Conservation (phyloP, 2,888 invertebrate genomes). For the Bombylius discolor region DNA sequence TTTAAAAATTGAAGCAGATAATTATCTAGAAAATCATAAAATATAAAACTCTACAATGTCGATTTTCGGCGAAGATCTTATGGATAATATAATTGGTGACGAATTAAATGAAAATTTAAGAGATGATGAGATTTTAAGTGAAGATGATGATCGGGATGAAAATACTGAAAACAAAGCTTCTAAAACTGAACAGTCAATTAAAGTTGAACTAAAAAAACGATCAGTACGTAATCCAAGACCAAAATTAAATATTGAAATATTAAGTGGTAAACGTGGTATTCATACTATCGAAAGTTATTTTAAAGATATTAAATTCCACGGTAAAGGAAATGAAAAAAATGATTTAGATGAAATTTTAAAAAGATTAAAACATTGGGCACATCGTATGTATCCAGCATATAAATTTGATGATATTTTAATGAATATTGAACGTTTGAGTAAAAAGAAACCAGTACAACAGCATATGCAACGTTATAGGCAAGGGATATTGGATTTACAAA, state of each 20-base stretch:
- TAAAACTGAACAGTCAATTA: constrained; percentile 20
- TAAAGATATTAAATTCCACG: constrained; percentile 64
- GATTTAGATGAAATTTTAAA: constrained; percentile 72
- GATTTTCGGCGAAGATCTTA: constrained; percentile 13
- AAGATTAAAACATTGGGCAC: constrained; percentile 85
- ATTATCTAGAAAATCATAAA: no score
- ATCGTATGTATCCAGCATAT: constrained; percentile 79
- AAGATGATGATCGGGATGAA: constrained; percentile 31
- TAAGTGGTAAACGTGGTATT: constrained; percentile 66
- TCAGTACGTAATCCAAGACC: constrained; percentile 51
- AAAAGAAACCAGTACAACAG: constrained; percentile 63
- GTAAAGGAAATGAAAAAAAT: constrained; percentile 63
- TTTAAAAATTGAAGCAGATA: no score
- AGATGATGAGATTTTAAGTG: constrained; percentile 21
- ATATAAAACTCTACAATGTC: constrained; percentile 10
- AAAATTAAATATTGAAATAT: constrained; percentile 52
- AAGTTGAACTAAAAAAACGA: constrained; percentile 41
- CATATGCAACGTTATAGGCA: constrained; percentile 52
- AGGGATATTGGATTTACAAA: constrained; percentile 37
- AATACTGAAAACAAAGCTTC: constrained; percentile 31
- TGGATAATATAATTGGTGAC: constrained; percentile 25
- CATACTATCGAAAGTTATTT: constrained; percentile 67
- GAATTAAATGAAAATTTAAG: constrained; percentile 27
- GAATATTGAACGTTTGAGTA: constrained; percentile 68
- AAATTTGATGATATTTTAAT: constrained; percentile 74